Base-by-base conservation (phyloP, 2,113 vertebrate species). In the Triplophysa siluroides region DNA sequence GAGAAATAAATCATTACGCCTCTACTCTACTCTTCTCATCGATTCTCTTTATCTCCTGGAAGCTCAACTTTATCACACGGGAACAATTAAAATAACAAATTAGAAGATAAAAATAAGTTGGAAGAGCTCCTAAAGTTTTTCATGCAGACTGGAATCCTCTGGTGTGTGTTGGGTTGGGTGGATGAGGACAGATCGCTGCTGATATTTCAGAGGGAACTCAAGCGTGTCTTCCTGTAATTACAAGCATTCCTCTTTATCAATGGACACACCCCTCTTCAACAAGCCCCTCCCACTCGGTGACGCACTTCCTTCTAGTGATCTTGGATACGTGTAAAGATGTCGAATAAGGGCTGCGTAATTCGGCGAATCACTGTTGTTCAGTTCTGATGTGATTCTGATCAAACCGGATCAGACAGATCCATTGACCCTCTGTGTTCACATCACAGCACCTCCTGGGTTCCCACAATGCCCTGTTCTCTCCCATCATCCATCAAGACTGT, bases 351-450 rank as follows among this genome's bases (percentile, higher is more conserved):
- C 43, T 45, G 9, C 1, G 64, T 43, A 10, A 45, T 47, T 47
- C 14, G 2, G 7, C 1, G 8, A n/a, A n/a, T 8, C n/a, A 8
- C 19, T 56, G 54, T 56, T 10, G 26, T 71, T 33, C 24, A 29
- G 45, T 52, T 52, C 67, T 26, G 14, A 5, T 26, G 23, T 19
- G 76, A 78, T 13, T 47, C 52, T 14, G 68, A 78, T 60, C 60
- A 78, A 75, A 77, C 52, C 26, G 19, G 64, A 24, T 52, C 54
- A 73, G 77, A 76, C 71, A 79, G 66, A 74, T 50, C 71, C 66
- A 80, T 81, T 81, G 80, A 83, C 47, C 84, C 45, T 77, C 84
- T 86, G 85, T 67, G 24, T 80, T 79, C 74, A 76, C 81, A 86
- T 79, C 74, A 76, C 81, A 86, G 87, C 81, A 84, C 72, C 79